Conservation (phyloP, 1,140 invertebrate species). For the Bombus waltoni region DNA sequence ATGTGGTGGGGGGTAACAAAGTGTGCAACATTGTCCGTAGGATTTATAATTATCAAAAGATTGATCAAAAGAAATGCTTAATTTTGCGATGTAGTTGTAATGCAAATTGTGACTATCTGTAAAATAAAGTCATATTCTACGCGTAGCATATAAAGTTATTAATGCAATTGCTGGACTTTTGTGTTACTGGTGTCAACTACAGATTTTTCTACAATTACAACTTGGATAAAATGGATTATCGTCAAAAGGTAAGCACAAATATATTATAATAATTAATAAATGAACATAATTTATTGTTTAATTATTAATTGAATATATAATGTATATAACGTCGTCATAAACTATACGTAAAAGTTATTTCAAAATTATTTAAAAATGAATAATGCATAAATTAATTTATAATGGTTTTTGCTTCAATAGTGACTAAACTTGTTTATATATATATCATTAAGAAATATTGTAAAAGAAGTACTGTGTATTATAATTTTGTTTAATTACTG, state of each 20-base stretch:
- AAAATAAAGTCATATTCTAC: slow-evolving; percentile 1
- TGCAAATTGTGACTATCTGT: background rate
- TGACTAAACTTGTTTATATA: background rate
- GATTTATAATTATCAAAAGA: slow-evolving; percentile 36
- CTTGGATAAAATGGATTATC: slow-evolving; percentile 74
- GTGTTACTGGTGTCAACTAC: slow-evolving; percentile 58
- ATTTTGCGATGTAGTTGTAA: slow-evolving; percentile 37
- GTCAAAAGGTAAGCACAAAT: slow-evolving; percentile 66
- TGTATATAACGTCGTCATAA: background rate
- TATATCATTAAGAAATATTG: background rate
- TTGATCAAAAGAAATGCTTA: slow-evolving; percentile 20
- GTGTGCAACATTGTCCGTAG: slow-evolving; percentile 37
- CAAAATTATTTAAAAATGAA: slow-evolving; percentile 6
- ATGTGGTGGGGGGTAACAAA: slow-evolving; percentile 48
- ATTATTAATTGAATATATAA: background rate
- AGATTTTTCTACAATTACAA: slow-evolving; percentile 62
- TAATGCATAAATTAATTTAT: background rate
- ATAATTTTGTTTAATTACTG: background rate
- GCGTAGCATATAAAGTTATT: slow-evolving; percentile 44
- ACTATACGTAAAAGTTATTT: background rate
- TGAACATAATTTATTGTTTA: background rate
- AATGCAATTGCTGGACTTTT: slow-evolving; percentile 60
- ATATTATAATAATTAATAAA: slow-evolving; percentile 4
- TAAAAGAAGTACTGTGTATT: background rate
- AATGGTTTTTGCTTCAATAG: background rate